phyloP scores from a whole-genome alignment of 2,797 vertebrate species.

The Ctenochaetus hawaiiensis region DNA sequence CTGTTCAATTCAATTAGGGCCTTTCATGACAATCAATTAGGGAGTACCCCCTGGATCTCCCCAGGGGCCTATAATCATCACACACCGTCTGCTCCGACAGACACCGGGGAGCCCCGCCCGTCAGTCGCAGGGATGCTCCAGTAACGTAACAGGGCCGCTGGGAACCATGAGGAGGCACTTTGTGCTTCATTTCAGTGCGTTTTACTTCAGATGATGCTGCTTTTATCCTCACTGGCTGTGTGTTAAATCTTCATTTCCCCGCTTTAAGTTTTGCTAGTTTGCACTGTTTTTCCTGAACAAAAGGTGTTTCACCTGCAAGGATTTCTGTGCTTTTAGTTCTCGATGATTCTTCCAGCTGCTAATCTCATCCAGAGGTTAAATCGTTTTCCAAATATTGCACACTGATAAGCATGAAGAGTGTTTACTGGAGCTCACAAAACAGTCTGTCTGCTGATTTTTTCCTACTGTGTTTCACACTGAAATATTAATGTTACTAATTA shows the following conservation, averaged over 20 bases:
- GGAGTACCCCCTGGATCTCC: conserved; percentile 83
- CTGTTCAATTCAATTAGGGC: conserved; percentile 82
- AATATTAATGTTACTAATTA: background rate
- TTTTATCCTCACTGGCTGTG: conserved; percentile 14
- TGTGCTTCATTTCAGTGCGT: conserved; percentile 40
- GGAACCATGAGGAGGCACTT: conserved; percentile 46
- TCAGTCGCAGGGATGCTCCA: conserved; percentile 33
- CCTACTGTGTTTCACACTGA: background rate
- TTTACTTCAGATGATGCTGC: conserved; percentile 46
- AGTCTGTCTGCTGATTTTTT: background rate
- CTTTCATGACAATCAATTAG: conserved; percentile 85
- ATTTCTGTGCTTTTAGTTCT: conserved; percentile 7
- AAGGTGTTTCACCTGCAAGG: background rate
- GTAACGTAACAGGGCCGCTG: conserved; percentile 35
- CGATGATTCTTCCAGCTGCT: background rate
- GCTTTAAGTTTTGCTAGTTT: conserved; percentile 22
- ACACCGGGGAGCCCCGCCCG: conserved; percentile 55
- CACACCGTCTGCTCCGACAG: conserved; percentile 67
- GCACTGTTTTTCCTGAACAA: background rate
- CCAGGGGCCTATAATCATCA: conserved; percentile 86
- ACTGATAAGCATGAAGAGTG: background rate
- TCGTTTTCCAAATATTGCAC: no score
- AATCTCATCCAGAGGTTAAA: conserved; percentile 20
- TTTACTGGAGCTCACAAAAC: background rate
- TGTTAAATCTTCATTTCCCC: conserved; percentile 59